A percentile compares a stretch with the other conserved stretches of the same genome.
Conservation (phyloP, 2,888 invertebrate species). For the Branchellion lobata region DNA sequence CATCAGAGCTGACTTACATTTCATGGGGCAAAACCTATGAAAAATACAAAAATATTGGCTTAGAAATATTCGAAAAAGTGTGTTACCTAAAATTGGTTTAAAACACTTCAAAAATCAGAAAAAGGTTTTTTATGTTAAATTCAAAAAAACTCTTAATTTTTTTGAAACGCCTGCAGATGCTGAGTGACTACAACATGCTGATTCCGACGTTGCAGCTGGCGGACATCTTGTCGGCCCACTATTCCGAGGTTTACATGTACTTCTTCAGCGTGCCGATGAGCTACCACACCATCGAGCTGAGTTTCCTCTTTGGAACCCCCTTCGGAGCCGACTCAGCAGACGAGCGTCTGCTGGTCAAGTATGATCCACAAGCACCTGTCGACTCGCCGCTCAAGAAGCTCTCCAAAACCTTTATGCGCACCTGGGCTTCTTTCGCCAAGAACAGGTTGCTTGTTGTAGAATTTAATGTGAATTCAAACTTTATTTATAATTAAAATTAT, state of each 20-base stretch:
- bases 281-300: conserved; percentile 52
- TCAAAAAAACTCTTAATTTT: no score
- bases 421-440: conserved; percentile 19
- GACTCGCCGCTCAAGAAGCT: conserved; percentile 16
- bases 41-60: no score
- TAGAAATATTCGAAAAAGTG: no score
- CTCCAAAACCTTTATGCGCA: background rate
- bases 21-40: no score
- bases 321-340: conserved; percentile 50
- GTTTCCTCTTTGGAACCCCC: conserved; percentile 52
- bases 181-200: conserved; percentile 52
- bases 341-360: conserved; percentile 41
- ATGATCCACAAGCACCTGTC: background rate
- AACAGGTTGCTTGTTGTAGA: background rate
- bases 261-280: conserved; percentile 48
- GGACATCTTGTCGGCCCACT: conserved; percentile 42
- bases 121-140: background rate
- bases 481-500: background rate
- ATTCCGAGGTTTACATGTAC: conserved; percentile 49
- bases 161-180: conserved; percentile 46
- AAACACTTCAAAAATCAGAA: no score
- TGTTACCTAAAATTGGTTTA: no score
- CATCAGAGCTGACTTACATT: no score
- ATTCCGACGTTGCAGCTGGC: conserved; percentile 50
- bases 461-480: background rate